Evolutionary conservation across 2,113 vertebrate genomes (phyloP).

Genomic region (Egretta garzetta): DNA sequence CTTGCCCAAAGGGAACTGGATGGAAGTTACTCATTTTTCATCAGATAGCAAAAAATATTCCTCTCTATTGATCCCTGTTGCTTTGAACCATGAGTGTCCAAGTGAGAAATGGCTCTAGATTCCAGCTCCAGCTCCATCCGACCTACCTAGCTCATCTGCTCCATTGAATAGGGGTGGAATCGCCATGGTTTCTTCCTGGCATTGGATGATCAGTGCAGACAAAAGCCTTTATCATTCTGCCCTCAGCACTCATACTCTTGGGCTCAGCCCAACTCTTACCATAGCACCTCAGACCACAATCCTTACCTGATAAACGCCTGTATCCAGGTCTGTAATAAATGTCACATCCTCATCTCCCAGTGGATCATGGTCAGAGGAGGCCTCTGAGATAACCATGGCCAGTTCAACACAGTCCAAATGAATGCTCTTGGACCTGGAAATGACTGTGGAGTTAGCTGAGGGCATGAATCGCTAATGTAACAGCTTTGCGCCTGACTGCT

Average conservation of each 20-base stretch:
- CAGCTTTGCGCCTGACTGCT: neutral
- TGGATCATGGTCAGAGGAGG: neutral
- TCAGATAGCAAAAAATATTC: conserved; percentile 24
- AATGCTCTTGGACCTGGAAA: neutral
- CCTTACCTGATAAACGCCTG: neutral
- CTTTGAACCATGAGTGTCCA: neutral
- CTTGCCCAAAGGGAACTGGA: neutral
- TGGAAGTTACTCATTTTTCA: neutral
- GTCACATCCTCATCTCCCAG: neutral
- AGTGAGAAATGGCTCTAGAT: neutral
- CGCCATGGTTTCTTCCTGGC: neutral
- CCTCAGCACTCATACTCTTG: neutral
- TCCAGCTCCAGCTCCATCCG: neutral
- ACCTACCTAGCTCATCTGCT: neutral
- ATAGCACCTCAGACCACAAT: neutral
- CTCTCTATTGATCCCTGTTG: neutral
- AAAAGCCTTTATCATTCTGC: neutral
- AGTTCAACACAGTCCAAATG: neutral
- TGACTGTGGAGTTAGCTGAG: neutral
- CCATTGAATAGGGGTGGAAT: neutral
- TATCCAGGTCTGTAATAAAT: neutral
- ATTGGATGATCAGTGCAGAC: neutral
- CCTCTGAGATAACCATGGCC: neutral
- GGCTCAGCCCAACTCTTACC: neutral
- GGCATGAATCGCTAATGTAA: neutral